These are phyloP conservation scores for Meandrina meandrites DNA, from an alignment of 92 coral and sea anemone species.

Conservation along the genomic window DNA sequence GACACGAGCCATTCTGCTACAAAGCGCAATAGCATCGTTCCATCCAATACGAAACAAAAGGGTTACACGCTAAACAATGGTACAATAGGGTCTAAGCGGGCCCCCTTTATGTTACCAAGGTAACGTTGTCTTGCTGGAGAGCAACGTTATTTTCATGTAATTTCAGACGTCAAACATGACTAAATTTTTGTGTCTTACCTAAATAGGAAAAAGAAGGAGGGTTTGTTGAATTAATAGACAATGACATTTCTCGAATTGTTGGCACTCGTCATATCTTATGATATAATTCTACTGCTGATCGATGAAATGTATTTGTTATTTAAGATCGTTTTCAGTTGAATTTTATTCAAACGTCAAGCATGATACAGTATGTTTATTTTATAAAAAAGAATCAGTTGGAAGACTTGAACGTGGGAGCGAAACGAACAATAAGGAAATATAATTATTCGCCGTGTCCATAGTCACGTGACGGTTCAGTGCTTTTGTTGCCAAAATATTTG, in stretches of 20 bases:
- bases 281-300: not conserved
- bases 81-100: no score
- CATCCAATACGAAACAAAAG: no score
- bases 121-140: not conserved
- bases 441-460: not conserved
- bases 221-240: not conserved
- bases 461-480: not conserved
- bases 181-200: not conserved
- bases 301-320: not conserved
- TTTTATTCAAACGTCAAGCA: not conserved
- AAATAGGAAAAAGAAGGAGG: slow-evolving; percentile 3
- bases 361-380: not conserved
- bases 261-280: not conserved
- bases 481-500: not conserved
- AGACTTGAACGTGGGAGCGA: not conserved
- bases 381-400: not conserved
- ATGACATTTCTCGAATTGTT: not conserved
- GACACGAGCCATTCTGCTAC: no score
- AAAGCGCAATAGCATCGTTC: no score
- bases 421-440: not conserved
- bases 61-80: no score
- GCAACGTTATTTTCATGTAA: not conserved
- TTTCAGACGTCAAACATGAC: not conserved
- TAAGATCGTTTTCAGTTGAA: not conserved
- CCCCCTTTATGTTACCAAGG: not conserved